phyloP scores from a whole-genome alignment of 2,888 invertebrate genomes.

The Nephrotoma flavescens region DNA sequence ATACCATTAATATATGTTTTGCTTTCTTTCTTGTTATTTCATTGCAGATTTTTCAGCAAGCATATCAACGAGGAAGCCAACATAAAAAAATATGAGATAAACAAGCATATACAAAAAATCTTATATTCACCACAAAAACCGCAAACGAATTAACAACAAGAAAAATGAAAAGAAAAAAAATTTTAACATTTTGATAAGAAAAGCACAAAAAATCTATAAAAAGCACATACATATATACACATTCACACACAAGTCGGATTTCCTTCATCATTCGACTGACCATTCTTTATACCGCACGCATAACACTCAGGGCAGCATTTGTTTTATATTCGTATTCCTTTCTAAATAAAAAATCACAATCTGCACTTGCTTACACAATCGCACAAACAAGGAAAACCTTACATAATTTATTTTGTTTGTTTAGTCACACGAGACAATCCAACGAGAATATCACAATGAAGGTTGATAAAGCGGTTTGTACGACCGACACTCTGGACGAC shows the following conservation, averaged over 20 bases:
- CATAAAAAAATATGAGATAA: neutral
- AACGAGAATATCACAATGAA: constrained; percentile 12
- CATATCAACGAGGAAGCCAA: neutral
- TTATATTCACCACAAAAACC: neutral
- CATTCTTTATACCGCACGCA: neutral
- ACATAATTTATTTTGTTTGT: neutral
- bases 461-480: constrained; percentile 31
- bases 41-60: neutral
- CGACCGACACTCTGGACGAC: constrained; percentile 28
- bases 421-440: neutral
- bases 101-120: neutral
- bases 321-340: neutral
- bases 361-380: neutral
- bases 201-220: neutral
- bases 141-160: neutral
- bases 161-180: neutral
- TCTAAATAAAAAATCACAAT: neutral
- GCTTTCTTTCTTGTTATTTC: neutral
- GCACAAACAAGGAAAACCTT: neutral
- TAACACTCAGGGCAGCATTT: neutral
- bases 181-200: neutral
- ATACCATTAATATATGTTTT: neutral
- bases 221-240: neutral
- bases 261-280: neutral
- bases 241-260: neutral